phyloP scores from a whole-genome alignment of 2,888 invertebrate species.

The Tachina lurida region DNA sequence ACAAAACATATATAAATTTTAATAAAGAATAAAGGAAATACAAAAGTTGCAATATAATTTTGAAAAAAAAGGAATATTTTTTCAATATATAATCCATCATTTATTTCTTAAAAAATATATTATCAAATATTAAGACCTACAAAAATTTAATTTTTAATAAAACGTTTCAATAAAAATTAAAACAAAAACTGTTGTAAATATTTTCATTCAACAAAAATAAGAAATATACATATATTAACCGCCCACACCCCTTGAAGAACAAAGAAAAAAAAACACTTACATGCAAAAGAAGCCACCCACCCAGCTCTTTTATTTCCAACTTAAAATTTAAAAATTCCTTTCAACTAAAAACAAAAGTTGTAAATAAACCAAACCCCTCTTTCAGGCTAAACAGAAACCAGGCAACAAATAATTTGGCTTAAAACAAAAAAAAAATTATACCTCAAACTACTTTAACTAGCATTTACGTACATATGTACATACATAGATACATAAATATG shows the following conservation, averaged over 20 bases:
- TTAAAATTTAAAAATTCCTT: constrained; percentile 16
- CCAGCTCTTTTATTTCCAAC: background rate
- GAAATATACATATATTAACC: constrained; percentile 41
- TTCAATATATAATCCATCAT: constrained; percentile 51
- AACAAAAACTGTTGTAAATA: constrained; percentile 79
- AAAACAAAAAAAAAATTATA: constrained; percentile 7
- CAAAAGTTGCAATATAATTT: constrained; percentile 71
- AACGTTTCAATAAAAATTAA: constrained; percentile 66
- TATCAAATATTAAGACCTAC: constrained; percentile 62
- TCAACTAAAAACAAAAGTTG: constrained; percentile 8
- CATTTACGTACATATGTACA: too few relatives aligned
- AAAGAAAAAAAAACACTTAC: background rate
- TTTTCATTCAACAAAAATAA: constrained; percentile 74
- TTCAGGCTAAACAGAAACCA: background rate
- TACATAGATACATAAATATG: too few relatives aligned
- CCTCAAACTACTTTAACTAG: background rate
- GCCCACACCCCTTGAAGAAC: background rate
- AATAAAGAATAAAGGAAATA: constrained; percentile 67
- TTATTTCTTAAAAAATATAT: constrained; percentile 48
- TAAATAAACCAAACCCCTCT: constrained; percentile 40
- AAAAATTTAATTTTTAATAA: constrained; percentile 22
- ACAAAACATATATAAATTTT: constrained; percentile 55
- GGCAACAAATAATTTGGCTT: constrained; percentile 19
- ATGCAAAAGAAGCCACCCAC: background rate
- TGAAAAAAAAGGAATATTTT: constrained; percentile 64